Base-by-base conservation (phyloP, 2,113 vertebrate species). In the Suncus etruscus region DNA sequence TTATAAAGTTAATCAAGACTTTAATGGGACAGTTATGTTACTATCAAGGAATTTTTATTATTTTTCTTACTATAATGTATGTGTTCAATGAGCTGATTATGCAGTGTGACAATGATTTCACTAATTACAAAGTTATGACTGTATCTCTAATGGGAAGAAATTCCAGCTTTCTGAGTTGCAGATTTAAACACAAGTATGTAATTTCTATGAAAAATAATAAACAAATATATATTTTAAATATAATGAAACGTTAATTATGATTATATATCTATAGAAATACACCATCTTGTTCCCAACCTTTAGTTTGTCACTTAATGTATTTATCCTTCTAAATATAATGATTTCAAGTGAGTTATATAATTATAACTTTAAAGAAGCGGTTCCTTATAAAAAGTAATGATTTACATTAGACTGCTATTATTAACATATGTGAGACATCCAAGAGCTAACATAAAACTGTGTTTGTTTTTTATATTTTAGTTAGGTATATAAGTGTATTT, bases 1-100 rank as follows among this genome's bases (percentile, higher is more conserved):
- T 95, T 97, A 95, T 95, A 96, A 97, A 97, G 96, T 97, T 98
- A 97, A 97, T 97, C 96, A 97, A 96, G 95, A 97, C 93, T 97
- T 97, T 97, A 97, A 97, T 97, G 91, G 96, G 96, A 97, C 88
- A 96, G 61, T 83, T 97, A 96, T 93, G 87, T 94, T 96, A 94
- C 86, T 96, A 92, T 75, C 94, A 94, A 96, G 90, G 76, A 83
- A 51, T 76, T 27, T 58, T 90, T 90, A 94, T 94, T 91, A 86
- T 95, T 96, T 96, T 96, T 87, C 95, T 96, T 94, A 89, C 86
- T 95, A 93, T 95, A 97, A 97, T 95, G 65, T 90, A 95, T 97
- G 91, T 91, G 92, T 97, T 97, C 96, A 96, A 90, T 3, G 39
- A 96, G 92, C 94, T 97, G 96, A 97, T 97, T 97, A 97, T 97